phyloP scores from a whole-genome alignment of 2,797 vertebrate genomes.

The Emydoidea blandingii region DNA sequence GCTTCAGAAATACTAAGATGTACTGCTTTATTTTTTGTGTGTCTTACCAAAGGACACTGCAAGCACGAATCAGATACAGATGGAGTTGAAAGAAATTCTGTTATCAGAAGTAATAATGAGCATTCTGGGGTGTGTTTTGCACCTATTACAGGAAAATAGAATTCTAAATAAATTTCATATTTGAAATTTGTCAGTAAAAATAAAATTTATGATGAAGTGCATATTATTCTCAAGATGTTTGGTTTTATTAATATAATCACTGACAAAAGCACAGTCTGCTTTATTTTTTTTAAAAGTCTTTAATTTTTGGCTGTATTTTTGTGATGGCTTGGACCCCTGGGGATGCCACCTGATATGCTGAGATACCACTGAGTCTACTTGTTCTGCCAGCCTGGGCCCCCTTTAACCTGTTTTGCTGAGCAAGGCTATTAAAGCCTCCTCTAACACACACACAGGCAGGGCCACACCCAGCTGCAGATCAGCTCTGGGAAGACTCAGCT shows the following conservation, averaged over 20 bases:
- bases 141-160: background rate
- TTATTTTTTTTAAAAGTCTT: background rate
- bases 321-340: too few relatives aligned
- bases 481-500: too few relatives aligned
- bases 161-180: background rate
- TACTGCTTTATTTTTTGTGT: background rate
- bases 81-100: fast-evolving
- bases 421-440: too few relatives aligned
- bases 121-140: fast-evolving
- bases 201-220: background rate
- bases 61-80: background rate
- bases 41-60: fast-evolving
- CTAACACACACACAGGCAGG: too few relatives aligned
- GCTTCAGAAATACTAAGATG: background rate
- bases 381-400: too few relatives aligned
- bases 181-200: background rate
- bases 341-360: too few relatives aligned
- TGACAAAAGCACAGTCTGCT: background rate
- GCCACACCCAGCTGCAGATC: too few relatives aligned
- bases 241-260: background rate
- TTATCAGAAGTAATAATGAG: fast-evolving
- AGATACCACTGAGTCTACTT: too few relatives aligned
- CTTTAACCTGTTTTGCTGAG: too few relatives aligned
- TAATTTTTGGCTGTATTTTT: background rate
- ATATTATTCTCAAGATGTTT: background rate